Evolutionary conservation across 2,888 invertebrate genomes (phyloP).

Genomic region (Acleris holmiana): DNA sequence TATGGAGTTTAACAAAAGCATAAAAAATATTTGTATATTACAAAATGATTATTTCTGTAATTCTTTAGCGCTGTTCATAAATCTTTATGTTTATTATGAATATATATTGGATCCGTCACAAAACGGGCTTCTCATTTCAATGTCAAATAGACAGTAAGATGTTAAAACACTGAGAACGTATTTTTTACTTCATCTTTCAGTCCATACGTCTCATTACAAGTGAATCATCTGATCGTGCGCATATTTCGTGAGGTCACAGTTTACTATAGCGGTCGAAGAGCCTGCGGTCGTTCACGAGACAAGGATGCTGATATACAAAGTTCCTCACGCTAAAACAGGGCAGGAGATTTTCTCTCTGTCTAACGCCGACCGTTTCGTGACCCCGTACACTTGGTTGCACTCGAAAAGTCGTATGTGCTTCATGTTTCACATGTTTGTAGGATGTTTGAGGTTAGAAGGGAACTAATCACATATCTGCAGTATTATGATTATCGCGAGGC

Average conservation of each 20-base stretch:
- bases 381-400: conserved; percentile 55
- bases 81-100: neutral
- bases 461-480: conserved; percentile 83
- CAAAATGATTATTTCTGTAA: too few relatives aligned
- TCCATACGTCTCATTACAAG: conserved; percentile 74
- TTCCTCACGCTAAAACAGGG: conserved; percentile 54
- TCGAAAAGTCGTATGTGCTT: conserved; percentile 18
- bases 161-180: conserved; percentile 2
- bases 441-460: conserved; percentile 13
- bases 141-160: neutral
- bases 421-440: conserved; percentile 4
- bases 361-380: conserved; percentile 81
- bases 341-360: conserved; percentile 65
- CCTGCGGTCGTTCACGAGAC: conserved; percentile 75
- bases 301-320: conserved; percentile 55
- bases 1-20: too few relatives aligned
- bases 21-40: too few relatives aligned
- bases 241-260: conserved; percentile 84
- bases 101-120: neutral
- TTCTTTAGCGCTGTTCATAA: too few relatives aligned
- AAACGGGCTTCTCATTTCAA: neutral
- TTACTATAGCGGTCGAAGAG: conserved; percentile 82
- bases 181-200: conserved; percentile 60
- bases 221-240: conserved; percentile 81
- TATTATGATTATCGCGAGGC: conserved; percentile 81